phyloP scores from a whole-genome alignment of 2,888 invertebrate species.

The Himalopsyche kuldschensis region DNA sequence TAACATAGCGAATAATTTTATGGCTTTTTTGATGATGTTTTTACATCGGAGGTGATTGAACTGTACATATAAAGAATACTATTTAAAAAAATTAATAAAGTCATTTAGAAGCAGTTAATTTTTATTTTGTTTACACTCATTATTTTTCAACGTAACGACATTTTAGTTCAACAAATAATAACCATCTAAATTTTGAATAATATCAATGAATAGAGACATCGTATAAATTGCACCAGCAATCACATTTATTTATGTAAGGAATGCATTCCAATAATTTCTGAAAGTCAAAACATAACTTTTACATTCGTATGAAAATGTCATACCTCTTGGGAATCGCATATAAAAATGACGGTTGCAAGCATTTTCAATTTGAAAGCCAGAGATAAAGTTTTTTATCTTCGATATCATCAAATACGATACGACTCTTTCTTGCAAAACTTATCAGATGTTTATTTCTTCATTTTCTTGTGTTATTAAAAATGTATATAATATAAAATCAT shows the following conservation, averaged over 20 bases:
- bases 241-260: background rate
- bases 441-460: background rate
- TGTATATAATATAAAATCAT: no score
- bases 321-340: background rate
- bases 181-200: no score
- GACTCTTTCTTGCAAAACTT: background rate
- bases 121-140: no score
- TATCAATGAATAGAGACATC: no score
- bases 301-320: background rate
- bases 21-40: background rate
- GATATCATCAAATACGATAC: background rate
- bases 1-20: background rate
- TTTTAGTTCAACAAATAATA: no score
- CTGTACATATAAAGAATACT: background rate
- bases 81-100: no score
- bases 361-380: background rate
- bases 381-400: background rate
- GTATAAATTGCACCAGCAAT: background rate
- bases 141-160: no score
- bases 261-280: background rate
- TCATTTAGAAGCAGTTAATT: no score
- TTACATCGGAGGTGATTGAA: background rate
- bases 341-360: background rate
- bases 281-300: background rate
- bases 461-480: no score